A percentile compares a stretch with the other conserved stretches of the same genome.
Evolutionary conservation across 1,140 invertebrate species (phyloP).

Genomic region (Caenorhabditis tropicalis): DNA sequence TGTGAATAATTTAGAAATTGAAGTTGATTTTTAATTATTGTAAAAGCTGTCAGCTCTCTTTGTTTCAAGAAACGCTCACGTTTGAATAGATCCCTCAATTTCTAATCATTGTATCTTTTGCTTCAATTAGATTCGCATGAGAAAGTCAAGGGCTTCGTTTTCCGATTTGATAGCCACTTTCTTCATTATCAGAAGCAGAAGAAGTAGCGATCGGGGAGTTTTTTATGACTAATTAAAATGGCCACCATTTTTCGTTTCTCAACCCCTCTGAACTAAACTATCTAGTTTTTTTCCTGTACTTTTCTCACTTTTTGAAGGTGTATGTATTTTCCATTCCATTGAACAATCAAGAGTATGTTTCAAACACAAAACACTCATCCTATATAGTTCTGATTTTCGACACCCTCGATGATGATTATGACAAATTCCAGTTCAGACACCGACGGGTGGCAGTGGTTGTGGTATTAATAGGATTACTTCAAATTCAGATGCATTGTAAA

Average conservation of each 20-base stretch:
- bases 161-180: background rate
- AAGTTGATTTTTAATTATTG: too few species aligned
- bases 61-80: too few species aligned
- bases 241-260: background rate
- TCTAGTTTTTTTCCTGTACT: background rate
- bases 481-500: background rate
- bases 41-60: too few species aligned
- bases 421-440: background rate
- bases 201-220: background rate
- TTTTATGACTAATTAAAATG: background rate
- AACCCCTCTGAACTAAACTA: background rate
- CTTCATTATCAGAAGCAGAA: background rate
- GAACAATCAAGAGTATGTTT: background rate
- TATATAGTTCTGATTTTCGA: background rate
- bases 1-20: too few species aligned
- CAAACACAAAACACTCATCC: constrained; percentile 16
- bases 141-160: background rate
- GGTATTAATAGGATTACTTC: background rate
- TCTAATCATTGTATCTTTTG: background rate
- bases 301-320: background rate
- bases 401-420: background rate
- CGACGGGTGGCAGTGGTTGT: background rate
- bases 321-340: background rate
- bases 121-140: background rate
- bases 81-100: background rate